Evolutionary conservation across 1,140 invertebrate genomes (phyloP).

Genomic region (Bombus sylvicola): DNA sequence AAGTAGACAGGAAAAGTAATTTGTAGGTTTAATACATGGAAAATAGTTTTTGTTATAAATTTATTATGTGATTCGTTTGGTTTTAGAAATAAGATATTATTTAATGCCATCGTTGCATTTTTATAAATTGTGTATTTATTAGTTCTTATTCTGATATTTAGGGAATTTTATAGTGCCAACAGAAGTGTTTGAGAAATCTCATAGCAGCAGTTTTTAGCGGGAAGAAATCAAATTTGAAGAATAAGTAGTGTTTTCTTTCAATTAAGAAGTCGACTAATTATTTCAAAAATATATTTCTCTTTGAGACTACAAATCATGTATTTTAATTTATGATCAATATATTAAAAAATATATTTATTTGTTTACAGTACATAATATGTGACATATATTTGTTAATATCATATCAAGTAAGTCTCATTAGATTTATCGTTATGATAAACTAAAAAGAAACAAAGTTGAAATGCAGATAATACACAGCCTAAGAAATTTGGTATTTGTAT

Average conservation of each 20-base stretch:
- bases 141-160: neutral
- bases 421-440: conserved; percentile 85
- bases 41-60: neutral
- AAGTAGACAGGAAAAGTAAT: neutral
- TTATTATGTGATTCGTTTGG: neutral
- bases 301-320: neutral
- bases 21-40: neutral
- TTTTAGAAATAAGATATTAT: neutral
- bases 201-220: neutral
- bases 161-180: conserved; percentile 13
- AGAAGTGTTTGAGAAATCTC: too few relatives aligned
- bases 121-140: neutral
- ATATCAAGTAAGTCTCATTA: conserved; percentile 71
- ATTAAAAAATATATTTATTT: neutral
- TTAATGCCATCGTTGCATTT: neutral
- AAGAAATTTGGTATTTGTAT: conserved; percentile 90
- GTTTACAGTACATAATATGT: neutral
- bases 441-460: conserved; percentile 88
- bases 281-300: conserved; percentile 43
- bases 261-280: neutral
- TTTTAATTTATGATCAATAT: conserved; percentile 5
- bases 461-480: conserved; percentile 86
- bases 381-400: conserved; percentile 21
- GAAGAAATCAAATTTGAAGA: neutral
- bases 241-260: neutral